Base-by-base conservation (phyloP, 2,113 vertebrate species). In the Cranoglanis bouderius region DNA sequence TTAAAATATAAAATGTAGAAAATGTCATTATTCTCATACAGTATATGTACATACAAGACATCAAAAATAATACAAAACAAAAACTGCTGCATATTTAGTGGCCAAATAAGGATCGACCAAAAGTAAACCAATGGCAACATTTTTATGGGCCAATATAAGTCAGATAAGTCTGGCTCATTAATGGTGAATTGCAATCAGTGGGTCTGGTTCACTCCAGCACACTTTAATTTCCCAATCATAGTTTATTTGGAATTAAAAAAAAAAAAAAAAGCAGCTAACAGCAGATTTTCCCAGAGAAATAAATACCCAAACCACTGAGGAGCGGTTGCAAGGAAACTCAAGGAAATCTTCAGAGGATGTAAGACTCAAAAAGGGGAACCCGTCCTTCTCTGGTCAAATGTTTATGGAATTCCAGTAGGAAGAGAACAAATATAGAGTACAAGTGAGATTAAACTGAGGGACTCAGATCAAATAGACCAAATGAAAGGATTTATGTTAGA, bases 61-160 rank as follows among this genome's bases (percentile, higher is more conserved):
- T 35, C 32, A 38, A 72, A 38, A 21, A 12, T 77, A 16, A 46
- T 46, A 49, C 26, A 46, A 46, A 43, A 9, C 24, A 32, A 53
- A 51, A 46, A 51, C 6, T 18, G 3, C 51, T 18, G 29, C 13
- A 51, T 53, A 29, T 81, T 53, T 81, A 32, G 6, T 6, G 29
- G 16, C 29, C 26, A 51, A 75, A 43, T 46, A n/a, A 51, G 43
- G 6, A 49, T 1, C 1, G 26, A n/a, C 24, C 5, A n/a, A 78
- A 46, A 14, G 4, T n/a, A 78, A 5, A 49, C 43, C 6, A 51
- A 51, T 16, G 13, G 43, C 13, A 78, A 18, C 75, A 53, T 35
- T 53, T 75, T 53, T 81, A 81, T 81, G 16, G 29, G 77, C 6
- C 46, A 80, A 55, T 82, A 35, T 82, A 80, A 78, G 40, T 46